These are phyloP conservation scores for Acanthaster planci DNA, from an alignment of 35 echinoderm and acorn worm species.

Conservation along the genomic window DNA sequence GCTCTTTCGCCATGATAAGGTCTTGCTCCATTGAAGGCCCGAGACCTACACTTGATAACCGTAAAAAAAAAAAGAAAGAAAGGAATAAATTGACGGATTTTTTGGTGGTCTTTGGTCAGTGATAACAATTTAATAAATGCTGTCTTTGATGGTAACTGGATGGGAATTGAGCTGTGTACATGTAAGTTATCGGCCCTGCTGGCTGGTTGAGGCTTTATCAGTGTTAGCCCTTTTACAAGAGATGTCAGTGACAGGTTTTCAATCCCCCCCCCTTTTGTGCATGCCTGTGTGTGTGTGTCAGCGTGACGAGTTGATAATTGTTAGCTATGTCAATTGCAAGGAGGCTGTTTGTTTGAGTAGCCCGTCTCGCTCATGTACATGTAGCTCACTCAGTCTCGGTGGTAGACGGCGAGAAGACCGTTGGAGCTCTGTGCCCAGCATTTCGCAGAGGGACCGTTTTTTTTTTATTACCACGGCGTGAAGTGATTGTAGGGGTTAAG, in stretches of 20 bases:
- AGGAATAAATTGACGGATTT: not conserved
- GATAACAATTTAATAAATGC: constrained; percentile 28
- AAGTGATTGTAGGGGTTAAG: too few relatives aligned
- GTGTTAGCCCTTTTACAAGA: not conserved
- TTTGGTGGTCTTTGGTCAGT: not conserved
- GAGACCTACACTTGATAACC: not conserved
- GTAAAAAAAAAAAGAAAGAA: not conserved
- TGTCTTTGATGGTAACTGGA: not conserved
- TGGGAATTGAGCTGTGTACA: not conserved
- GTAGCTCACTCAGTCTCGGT: not conserved
- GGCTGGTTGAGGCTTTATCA: not conserved
- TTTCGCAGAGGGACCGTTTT: too few relatives aligned
- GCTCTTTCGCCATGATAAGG: not conserved
- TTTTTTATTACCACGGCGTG: too few relatives aligned
- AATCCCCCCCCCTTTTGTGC: too few relatives aligned
- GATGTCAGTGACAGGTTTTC: constrained; percentile 11
- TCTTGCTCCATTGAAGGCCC: not conserved
- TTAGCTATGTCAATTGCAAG: constrained; percentile 4
- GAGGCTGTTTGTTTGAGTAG: not conserved
- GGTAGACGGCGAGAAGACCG: not conserved
- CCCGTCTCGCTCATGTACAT: not conserved
- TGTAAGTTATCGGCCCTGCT: not conserved
- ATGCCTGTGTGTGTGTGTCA: not conserved
- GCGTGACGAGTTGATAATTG: constrained; percentile 15
- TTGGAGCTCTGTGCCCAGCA: not conserved